These are phyloP conservation scores for Rhabdomys dilectus DNA, from an alignment of 2,113 vertebrate genomes.

Conservation along the genomic window DNA sequence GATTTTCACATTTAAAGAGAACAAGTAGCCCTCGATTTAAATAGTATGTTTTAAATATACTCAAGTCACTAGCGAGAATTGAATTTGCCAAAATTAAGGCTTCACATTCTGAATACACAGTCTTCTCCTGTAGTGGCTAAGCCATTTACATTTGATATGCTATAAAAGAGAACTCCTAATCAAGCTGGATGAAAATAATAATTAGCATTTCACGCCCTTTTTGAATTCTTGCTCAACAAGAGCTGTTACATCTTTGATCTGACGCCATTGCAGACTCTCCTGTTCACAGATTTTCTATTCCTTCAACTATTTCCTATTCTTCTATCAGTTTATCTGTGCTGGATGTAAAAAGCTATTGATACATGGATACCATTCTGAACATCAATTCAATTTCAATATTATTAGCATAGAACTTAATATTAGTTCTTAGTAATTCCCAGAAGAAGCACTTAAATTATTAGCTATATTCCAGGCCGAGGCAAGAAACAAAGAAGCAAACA, in stretches of 20 bases:
- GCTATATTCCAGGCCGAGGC: constrained; percentile 19
- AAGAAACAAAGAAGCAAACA: no score
- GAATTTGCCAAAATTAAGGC: neutral
- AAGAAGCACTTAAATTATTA: constrained; percentile 37
- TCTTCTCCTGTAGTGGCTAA: neutral
- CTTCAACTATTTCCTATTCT: neutral
- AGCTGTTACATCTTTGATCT: neutral
- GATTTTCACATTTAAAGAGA: neutral
- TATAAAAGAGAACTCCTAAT: constrained; percentile 40
- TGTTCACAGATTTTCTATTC: neutral
- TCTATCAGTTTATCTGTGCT: neutral
- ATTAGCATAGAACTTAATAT: constrained; percentile 5
- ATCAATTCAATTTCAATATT: constrained; percentile 22
- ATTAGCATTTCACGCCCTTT: neutral
- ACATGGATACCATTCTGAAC: constrained; percentile 32
- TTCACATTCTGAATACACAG: neutral
- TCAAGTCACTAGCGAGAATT: neutral
- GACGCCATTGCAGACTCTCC: neutral
- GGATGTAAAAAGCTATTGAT: constrained; percentile 46
- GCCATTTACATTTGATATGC: neutral
- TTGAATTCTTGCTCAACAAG: constrained; percentile 7
- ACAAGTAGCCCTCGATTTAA: neutral
- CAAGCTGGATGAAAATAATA: neutral
- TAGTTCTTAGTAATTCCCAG: constrained; percentile 31
- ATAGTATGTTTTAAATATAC: constrained; percentile 1